Evolutionary conservation across 2,888 invertebrate genomes (phyloP), one percentile per base, ranked within the genome.

Genomic region (Drosophila mayaguana): DNA sequence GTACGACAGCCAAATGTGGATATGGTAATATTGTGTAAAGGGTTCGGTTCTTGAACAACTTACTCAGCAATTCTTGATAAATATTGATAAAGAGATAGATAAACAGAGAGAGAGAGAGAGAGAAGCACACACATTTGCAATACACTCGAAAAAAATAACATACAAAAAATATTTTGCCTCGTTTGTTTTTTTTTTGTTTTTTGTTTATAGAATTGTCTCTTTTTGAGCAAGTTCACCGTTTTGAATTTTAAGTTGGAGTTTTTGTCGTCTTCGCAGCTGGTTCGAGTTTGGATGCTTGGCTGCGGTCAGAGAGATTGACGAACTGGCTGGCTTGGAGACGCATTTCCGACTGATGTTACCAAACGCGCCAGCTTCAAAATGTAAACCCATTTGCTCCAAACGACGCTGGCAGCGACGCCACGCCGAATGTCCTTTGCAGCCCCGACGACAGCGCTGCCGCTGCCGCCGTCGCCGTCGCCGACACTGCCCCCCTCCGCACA

Each of bases 311-410:
- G 48, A 45, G 63, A 53, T 64, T 74, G 76, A 71, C 42, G 76
- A 61, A 90, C 92, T 91, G 84, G 69, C 78, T 87, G 81, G 91
- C 78, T 92, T 87, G 89, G 85, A 86, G 85, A 88, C 84, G 84
- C 88, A 81, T 84, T 85, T 91, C 81, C 81, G 86, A 92, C 92
- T 92, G 91, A 92, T 91, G 84, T 85, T 81, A 75, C 86, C 87
- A 82, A 78, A 75, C 75, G 80, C 76, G 78, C 80, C 80, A 82
- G 85, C 81, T 73, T 80, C 75, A 80, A 63, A 85, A 90, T 69
- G 82, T 88, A 82, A 89, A 84, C 90, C 87, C 81, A 78, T 53
- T 80, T 34, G 32, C 32, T 80, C 81, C 83, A 90, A 90, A 83
- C 20, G 75, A 73, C 76, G 74, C 72, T 77, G 83, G 74, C 69